phyloP scores from a whole-genome alignment of 2,113 vertebrate species.

The Oostethus manadensis region DNA sequence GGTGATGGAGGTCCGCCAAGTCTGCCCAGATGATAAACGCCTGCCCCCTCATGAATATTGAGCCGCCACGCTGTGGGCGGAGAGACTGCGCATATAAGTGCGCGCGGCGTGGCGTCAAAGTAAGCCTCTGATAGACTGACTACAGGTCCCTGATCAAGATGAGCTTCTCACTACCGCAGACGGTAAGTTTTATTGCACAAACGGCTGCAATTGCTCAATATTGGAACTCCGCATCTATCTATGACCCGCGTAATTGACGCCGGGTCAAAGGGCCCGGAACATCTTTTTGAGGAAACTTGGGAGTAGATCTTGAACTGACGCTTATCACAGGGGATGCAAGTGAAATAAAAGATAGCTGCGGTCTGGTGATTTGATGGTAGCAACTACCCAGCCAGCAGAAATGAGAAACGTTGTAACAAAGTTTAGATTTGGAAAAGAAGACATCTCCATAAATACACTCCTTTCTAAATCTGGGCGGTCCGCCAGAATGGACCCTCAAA shows the following conservation, averaged over 20 bases:
- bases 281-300: background rate
- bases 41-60: conserved; percentile 37
- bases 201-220: too few relatives aligned
- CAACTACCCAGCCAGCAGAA: too few relatives aligned
- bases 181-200: conserved; percentile 25
- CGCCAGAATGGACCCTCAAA: too few relatives aligned
- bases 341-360: background rate
- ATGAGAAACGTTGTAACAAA: too few relatives aligned
- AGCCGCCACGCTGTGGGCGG: conserved; percentile 33
- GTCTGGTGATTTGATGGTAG: too few relatives aligned
- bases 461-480: too few relatives aligned
- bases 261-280: background rate
- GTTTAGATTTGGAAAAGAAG: too few relatives aligned
- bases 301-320: background rate
- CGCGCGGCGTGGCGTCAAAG: background rate
- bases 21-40: too few relatives aligned
- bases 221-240: background rate
- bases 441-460: too few relatives aligned
- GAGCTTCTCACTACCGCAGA: background rate
- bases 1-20: background rate
- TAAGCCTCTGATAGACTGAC: background rate
- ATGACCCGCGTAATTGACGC: background rate
- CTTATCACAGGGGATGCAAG: background rate
- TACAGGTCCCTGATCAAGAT: background rate
- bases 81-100: conserved; percentile 33